phyloP scores from a whole-genome alignment of 2,888 invertebrate genomes.

The Tetramorium bicarinatum region DNA sequence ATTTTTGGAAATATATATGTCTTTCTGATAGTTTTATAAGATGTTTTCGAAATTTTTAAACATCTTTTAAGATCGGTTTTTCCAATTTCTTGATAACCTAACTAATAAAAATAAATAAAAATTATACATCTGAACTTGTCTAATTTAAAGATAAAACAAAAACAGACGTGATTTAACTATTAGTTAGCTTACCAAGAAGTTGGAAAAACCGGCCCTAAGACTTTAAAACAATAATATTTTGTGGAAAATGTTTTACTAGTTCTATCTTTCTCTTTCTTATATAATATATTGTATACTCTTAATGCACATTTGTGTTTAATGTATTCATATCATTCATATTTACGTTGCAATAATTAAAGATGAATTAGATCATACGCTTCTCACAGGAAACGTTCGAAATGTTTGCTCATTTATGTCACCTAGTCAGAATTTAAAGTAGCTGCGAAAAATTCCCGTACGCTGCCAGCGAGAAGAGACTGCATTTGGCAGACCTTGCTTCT shows the following conservation, averaged over 20 bases:
- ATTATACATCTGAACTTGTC: too few relatives aligned
- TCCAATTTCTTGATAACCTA: too few relatives aligned
- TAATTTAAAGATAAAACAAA: too few relatives aligned
- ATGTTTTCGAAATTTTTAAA: not conserved
- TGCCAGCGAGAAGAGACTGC: not conserved
- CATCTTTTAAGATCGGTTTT: too few relatives aligned
- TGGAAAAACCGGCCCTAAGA: not conserved
- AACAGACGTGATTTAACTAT: too few relatives aligned
- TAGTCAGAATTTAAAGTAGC: not conserved
- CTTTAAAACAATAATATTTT: not conserved
- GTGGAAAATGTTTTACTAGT: not conserved
- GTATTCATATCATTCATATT: not conserved
- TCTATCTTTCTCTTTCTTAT: not conserved
- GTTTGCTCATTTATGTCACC: not conserved
- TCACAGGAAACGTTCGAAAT: not conserved
- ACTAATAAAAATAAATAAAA: too few relatives aligned
- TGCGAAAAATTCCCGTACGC: not conserved
- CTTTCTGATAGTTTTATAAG: not conserved
- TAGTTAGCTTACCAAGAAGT: too few relatives aligned
- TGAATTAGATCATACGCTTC: not conserved
- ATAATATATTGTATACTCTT: not conserved
- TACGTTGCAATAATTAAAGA: not conserved
- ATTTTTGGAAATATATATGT: not conserved
- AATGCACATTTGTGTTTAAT: not conserved
- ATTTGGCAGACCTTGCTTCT: slow-evolving; percentile 12